These are phyloP conservation scores for Lophotis ruficrista DNA, from an alignment of 2,113 vertebrate species.

Conservation along the genomic window DNA sequence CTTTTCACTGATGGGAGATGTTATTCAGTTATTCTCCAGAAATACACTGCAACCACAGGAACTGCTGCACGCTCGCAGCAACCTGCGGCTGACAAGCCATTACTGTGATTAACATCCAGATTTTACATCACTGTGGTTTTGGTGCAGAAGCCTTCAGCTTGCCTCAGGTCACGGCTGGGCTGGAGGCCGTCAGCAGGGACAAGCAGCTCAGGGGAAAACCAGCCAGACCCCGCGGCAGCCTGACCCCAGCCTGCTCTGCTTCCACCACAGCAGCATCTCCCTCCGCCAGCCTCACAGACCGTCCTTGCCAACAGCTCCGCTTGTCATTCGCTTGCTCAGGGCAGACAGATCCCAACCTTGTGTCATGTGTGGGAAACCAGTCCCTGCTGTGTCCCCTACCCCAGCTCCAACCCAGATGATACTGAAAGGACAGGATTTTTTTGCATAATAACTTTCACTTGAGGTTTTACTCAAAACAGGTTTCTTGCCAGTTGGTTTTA, in stretches of 20 bases:
- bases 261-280: not conserved
- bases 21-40: not conserved
- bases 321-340: not conserved
- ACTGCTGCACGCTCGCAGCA: not conserved
- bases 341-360: not conserved
- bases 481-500: not conserved
- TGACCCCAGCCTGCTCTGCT: not conserved
- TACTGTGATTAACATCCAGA: no score
- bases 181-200: not conserved
- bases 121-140: not conserved
- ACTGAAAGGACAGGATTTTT: not conserved
- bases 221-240: not conserved
- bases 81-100: not conserved
- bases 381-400: not conserved
- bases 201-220: not conserved
- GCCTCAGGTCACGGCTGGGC: accelerated
- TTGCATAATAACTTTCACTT: not conserved
- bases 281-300: accelerated
- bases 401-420: not conserved
- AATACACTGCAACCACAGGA: not conserved
- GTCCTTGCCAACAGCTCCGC: not conserved
- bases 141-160: not conserved
- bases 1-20: not conserved
- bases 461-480: not conserved
- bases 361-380: not conserved